These are phyloP conservation scores for Caenorhabditis sulstoni DNA, from an alignment of 2,888 invertebrate species.

Conservation along the genomic window DNA sequence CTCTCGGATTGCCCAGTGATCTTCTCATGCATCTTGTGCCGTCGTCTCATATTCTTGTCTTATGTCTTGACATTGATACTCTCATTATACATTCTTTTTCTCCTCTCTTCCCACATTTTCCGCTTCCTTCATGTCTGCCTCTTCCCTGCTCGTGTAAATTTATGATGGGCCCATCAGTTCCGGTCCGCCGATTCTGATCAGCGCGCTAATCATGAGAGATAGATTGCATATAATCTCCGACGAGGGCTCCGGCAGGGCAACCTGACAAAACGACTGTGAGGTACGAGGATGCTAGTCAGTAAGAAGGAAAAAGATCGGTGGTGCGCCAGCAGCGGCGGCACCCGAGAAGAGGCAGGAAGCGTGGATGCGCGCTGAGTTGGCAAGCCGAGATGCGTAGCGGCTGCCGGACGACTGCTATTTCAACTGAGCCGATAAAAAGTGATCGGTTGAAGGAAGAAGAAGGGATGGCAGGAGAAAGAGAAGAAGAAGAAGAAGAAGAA, in stretches of 20 bases:
- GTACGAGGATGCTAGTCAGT: conserved; percentile 32
- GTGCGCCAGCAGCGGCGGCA: conserved; percentile 16
- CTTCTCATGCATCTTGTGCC: not conserved
- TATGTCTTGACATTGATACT: conserved; percentile 30
- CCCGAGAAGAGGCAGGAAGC: conserved; percentile 33
- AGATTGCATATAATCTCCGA: conserved; percentile 44
- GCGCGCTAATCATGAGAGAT: conserved; percentile 53
- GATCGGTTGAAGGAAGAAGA: conserved; percentile 57
- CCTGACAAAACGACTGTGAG: conserved; percentile 59
- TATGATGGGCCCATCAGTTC: conserved; percentile 47
- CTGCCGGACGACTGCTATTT: conserved; percentile 58
- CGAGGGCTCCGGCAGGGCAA: conserved; percentile 15
- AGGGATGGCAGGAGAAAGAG: conserved; percentile 12
- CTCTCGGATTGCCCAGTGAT: not conserved
- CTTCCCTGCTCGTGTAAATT: conserved; percentile 38
- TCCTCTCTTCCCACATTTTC: conserved; percentile 9
- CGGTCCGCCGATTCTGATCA: conserved; percentile 34
- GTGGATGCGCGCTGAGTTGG: conserved; percentile 27
- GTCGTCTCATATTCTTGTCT: conserved; percentile 12
- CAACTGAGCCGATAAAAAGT: conserved; percentile 62
- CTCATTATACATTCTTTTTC: conserved; percentile 30
- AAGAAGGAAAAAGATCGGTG: too few relatives aligned
- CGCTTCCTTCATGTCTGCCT: conserved; percentile 29
- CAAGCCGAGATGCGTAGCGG: conserved; percentile 52
- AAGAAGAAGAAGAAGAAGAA: not conserved